Evolutionary conservation across 2,888 invertebrate genomes (phyloP), one percentile per base, ranked within the genome.

Genomic region (Ptilodon capucinus): DNA sequence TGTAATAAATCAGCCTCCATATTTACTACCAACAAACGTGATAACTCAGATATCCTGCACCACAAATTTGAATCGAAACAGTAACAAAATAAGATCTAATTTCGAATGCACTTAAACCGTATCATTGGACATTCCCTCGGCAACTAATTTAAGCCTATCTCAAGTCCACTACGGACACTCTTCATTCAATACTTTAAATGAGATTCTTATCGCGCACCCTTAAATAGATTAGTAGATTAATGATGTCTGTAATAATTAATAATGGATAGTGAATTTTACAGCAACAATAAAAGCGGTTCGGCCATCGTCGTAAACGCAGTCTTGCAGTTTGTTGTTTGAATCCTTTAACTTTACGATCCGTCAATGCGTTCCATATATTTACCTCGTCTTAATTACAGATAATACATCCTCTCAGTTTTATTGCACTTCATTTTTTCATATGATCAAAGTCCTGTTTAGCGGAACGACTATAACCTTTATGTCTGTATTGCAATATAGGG

Each of bases 201-300:
- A 91, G 91, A 91, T 91, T 87, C 88, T 91, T 91, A 91, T 91
- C 91, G 83, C 74, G 74, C 84, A 79, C 87, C 89, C 89, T 89
- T 91, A 89, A 90, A 91, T 91, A 91, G 89, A 90, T 90, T 90
- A 91, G 86, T 90, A 90, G 90, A 91, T 91, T 91, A 90, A 91
- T 91, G 90, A 89, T 87, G 89, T 83, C 90, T 86, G 87, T 90
- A 90, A 90, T 91, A 90, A 91, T 91, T 90, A 91, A 91, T 91
- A 90, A 91, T 89, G 90, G 87, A 87, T 89, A 81, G 84, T 90
- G 88, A 87, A 89, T 89, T 91, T 91, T 88, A 91, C 85, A 89
- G 88, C 88, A 86, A 89, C 82, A 90, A 89, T 89, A 90, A 89
- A 90, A 88, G 83, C 74, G 82, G 86, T 83, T 80, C 81, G 79